Conservation (phyloP, 2,888 invertebrate species). For the Dilophus febrilis region DNA sequence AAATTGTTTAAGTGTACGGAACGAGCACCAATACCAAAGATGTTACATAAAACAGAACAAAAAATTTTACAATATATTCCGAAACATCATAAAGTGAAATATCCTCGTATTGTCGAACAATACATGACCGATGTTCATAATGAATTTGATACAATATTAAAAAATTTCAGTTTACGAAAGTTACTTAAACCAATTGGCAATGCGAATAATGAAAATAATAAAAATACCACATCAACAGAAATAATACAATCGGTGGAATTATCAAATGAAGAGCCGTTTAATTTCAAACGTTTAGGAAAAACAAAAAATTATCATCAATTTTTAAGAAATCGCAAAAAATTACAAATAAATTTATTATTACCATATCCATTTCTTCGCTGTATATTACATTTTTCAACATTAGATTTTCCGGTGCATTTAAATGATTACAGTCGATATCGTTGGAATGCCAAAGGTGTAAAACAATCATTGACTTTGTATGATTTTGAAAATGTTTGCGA, state of each 20-base stretch:
- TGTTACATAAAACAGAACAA: slow-evolving; percentile 41
- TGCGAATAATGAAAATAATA: too few species aligned
- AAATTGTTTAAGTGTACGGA: slow-evolving; percentile 39
- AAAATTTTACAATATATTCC: slow-evolving; percentile 42
- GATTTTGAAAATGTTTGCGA: slow-evolving; percentile 19
- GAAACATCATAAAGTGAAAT: slow-evolving; percentile 35
- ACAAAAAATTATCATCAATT: slow-evolving; percentile 42
- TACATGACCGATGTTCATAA: slow-evolving; percentile 35
- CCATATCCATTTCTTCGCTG: slow-evolving; percentile 44
- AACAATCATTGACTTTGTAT: slow-evolving; percentile 8
- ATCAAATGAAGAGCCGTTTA: slow-evolving; percentile 14
- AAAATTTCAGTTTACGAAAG: slow-evolving; percentile 43
- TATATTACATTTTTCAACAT: slow-evolving; percentile 21
- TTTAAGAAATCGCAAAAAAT: slow-evolving; percentile 35
- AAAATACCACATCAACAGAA: too few species aligned
- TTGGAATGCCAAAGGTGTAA: slow-evolving; percentile 8
- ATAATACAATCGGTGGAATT: too few species aligned
- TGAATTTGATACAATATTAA: slow-evolving; percentile 42
- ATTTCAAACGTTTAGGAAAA: slow-evolving; percentile 42
- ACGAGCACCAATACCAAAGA: slow-evolving; percentile 39
- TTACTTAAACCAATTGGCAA: slow-evolving; percentile 42
- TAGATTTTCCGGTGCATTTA: slow-evolving; percentile 26
- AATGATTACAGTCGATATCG: slow-evolving; percentile 21
- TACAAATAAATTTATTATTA: slow-evolving; percentile 40
- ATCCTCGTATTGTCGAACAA: slow-evolving; percentile 32